These are phyloP conservation scores for Pampus argenteus DNA, from an alignment of 2,797 vertebrate species.

Conservation along the genomic window DNA sequence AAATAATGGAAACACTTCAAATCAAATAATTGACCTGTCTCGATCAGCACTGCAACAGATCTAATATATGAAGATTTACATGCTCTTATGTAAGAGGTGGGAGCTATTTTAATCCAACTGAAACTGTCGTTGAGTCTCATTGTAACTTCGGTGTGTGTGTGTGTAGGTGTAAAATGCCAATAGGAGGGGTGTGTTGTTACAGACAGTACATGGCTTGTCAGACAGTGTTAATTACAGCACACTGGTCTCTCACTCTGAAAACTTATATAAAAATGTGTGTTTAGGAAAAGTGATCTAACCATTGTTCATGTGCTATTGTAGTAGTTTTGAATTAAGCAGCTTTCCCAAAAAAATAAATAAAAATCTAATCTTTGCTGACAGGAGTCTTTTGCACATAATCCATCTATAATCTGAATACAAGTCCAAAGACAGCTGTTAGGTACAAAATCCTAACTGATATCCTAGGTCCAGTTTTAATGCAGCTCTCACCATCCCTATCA, in stretches of 20 bases:
- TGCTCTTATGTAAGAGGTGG: background rate
- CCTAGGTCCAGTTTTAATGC: background rate
- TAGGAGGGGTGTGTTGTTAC: slow-evolving; percentile 61
- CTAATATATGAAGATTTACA: background rate
- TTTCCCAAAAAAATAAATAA: background rate
- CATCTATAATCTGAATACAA: background rate
- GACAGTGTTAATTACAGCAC: slow-evolving; percentile 61
- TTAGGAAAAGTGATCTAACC: background rate
- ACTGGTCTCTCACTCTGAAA: slow-evolving; percentile 20
- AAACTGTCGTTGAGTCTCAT: slow-evolving; percentile 23
- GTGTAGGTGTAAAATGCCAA: slow-evolving; percentile 45
- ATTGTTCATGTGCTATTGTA: background rate
- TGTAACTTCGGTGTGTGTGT: slow-evolving; percentile 32
- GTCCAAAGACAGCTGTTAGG: background rate
- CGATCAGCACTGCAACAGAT: background rate
- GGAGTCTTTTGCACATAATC: slow-evolving; percentile 1
- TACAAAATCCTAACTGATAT: background rate
- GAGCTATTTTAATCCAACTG: background rate
- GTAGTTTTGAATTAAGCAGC: background rate
- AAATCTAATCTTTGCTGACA: background rate
- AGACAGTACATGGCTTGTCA: slow-evolving; percentile 63
- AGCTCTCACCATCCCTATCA: background rate
- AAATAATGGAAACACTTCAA: background rate
- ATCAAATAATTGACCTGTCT: background rate
- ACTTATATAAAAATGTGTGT: background rate